Percentiles rank a stretch among this genome's conserved stretches.
These are phyloP conservation scores for Laticauda laticaudata DNA, from an alignment of 2,113 vertebrate genomes.

Conservation along the genomic window DNA sequence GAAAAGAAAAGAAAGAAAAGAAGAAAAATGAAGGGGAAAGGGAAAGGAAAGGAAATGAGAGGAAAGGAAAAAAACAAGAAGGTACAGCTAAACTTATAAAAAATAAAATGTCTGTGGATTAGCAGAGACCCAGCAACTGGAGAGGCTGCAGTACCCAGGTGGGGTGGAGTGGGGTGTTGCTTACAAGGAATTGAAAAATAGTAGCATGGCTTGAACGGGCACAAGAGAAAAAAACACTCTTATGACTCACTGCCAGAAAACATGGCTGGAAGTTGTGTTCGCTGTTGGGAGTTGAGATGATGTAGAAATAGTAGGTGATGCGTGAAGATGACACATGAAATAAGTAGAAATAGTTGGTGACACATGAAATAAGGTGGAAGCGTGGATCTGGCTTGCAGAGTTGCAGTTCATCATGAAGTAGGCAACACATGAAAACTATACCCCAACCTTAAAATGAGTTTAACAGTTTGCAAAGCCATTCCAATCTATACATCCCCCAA, in stretches of 20 bases:
- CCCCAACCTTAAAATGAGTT: background rate
- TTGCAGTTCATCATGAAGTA: background rate
- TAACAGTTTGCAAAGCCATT: background rate
- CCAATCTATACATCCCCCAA: background rate
- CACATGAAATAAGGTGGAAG: background rate
- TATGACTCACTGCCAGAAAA: background rate
- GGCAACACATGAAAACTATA: background rate
- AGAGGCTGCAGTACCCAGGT: background rate
- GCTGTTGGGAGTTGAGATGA: background rate
- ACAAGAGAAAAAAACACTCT: background rate
- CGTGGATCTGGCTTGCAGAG: background rate
- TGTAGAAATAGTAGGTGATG: background rate
- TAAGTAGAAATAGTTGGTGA: background rate
- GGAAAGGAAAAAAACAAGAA: background rate
- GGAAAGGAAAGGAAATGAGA: no score
- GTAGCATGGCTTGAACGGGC: background rate
- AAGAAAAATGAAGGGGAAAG: no score
- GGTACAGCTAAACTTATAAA: background rate
- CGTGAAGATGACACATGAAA: background rate
- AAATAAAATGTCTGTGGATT: background rate
- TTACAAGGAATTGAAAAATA: background rate
- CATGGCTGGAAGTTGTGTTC: background rate
- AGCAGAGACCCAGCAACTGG: background rate
- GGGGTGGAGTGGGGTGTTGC: background rate
- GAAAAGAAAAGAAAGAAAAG: accelerated